Evolutionary conservation across 1,140 invertebrate genomes (phyloP).

Genomic region (Habropoda laboriosa): DNA sequence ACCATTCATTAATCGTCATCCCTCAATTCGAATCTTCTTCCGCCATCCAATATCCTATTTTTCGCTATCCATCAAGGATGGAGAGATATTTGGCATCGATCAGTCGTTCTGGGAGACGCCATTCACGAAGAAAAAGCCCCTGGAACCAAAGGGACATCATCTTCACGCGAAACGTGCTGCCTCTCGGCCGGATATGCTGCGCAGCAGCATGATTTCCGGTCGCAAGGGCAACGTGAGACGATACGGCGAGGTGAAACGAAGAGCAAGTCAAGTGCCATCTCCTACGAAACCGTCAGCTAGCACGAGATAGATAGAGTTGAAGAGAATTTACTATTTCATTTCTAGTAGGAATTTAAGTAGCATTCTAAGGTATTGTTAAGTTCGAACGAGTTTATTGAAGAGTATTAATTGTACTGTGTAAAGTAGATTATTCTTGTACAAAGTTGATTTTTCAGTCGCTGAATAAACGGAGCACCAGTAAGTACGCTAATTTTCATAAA

Average conservation of each 20-base stretch:
- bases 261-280: not conserved
- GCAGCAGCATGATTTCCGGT: constrained; percentile 51
- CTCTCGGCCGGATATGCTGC: not conserved
- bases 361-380: too few species aligned
- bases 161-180: constrained; percentile 36
- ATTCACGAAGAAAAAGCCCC: not conserved
- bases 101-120: constrained; percentile 44
- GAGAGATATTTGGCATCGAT: constrained; percentile 40
- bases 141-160: not conserved
- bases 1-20: too few species aligned
- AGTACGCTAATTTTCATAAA: too few species aligned
- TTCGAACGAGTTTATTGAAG: too few species aligned
- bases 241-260: not conserved
- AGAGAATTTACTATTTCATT: too few species aligned
- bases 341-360: too few species aligned
- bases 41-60: too few species aligned
- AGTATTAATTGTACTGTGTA: too few species aligned
- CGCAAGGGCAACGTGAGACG: not conserved
- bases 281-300: not conserved
- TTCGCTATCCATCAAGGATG: constrained; percentile 10
- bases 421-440: too few species aligned
- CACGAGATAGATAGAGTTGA: not conserved
- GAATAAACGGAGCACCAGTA: too few species aligned
- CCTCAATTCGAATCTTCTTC: too few species aligned
- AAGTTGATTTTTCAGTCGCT: too few species aligned